Conservation (phyloP, 2,888 invertebrate species). For the Zootermopsis nevadensis region DNA sequence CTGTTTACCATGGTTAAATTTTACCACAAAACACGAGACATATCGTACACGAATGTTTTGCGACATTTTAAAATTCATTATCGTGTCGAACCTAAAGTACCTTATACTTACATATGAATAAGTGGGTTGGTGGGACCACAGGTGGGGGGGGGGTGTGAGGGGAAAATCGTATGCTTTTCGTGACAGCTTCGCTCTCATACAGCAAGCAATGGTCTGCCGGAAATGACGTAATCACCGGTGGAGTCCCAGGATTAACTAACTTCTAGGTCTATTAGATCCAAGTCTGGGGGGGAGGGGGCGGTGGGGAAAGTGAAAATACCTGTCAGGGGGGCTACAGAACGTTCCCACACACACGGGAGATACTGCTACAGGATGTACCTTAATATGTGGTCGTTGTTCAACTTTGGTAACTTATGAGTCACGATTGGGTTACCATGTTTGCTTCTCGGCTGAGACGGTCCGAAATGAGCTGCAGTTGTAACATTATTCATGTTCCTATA, state of each 20-base stretch:
- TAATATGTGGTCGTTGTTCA: constrained; percentile 15
- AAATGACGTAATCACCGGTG: constrained; percentile 45
- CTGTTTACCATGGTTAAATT: too few relatives aligned
- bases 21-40: too few relatives aligned
- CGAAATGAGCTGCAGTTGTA: not conserved
- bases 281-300: not conserved
- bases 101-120: not conserved
- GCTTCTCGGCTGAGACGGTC: not conserved
- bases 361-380: constrained; percentile 20
- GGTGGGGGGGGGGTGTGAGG: not conserved
- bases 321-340: constrained; percentile 21
- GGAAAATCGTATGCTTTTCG: constrained; percentile 32
- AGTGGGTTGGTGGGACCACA: not conserved
- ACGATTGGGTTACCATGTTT: not conserved
- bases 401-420: constrained; percentile 20
- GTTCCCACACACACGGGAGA: constrained; percentile 42
- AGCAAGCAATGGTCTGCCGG: constrained; percentile 34
- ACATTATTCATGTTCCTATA: not conserved
- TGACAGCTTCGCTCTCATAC: constrained; percentile 39
- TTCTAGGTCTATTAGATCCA: constrained; percentile 45
- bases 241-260: constrained; percentile 47
- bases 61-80: not conserved
- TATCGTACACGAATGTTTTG: not conserved
- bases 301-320: constrained; percentile 28
- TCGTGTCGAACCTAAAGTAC: too few relatives aligned